phyloP scores from a whole-genome alignment of 2,888 invertebrate species.

The Trissolcus brochymenae region DNA sequence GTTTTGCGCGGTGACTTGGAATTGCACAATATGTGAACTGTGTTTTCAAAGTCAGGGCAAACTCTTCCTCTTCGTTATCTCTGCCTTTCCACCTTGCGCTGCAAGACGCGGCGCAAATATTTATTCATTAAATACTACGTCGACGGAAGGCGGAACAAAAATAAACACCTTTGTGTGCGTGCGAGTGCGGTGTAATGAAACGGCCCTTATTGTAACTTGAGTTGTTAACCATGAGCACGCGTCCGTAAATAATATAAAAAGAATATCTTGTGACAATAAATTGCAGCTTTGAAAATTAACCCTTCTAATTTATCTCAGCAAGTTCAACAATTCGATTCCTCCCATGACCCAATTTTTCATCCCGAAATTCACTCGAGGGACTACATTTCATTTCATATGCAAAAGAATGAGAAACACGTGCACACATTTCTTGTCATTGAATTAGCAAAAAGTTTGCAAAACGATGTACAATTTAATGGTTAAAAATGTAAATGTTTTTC shows the following conservation, averaged over 20 bases:
- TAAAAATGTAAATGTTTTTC: no score
- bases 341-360: constrained; percentile 21
- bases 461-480: no score
- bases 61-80: constrained; percentile 24
- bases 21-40: constrained; percentile 26
- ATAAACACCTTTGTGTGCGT: constrained; percentile 11
- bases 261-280: constrained; percentile 41
- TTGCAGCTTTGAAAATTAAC: constrained; percentile 47
- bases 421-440: no score
- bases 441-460: no score
- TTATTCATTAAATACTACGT: constrained; percentile 26
- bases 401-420: no score
- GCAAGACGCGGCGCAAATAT: constrained; percentile 25
- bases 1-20: constrained; percentile 6
- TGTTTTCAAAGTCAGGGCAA: constrained; percentile 22
- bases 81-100: constrained; percentile 18
- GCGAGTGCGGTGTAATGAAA: constrained; percentile 22
- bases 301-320: constrained; percentile 42
- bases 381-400: no score
- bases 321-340: constrained; percentile 12
- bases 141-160: constrained; percentile 31
- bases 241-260: constrained; percentile 36
- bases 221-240: constrained; percentile 31
- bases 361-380: not conserved
- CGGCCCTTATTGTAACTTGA: constrained; percentile 28